Evolutionary conservation across 2,797 vertebrate genomes (phyloP).

Genomic region (Crocidura indochinensis): DNA sequence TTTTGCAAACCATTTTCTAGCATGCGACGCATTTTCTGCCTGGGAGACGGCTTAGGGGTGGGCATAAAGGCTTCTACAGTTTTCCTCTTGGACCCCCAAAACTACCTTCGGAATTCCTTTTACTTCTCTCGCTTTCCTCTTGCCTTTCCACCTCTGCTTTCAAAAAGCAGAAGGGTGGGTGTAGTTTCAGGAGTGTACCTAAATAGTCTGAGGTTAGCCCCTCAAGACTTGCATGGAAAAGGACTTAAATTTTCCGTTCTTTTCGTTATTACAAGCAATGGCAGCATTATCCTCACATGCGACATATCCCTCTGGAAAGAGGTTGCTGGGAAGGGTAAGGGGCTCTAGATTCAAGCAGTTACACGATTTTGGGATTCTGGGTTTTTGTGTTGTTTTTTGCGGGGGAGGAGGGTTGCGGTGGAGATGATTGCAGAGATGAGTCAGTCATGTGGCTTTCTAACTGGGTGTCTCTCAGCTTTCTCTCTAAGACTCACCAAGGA

Average conservation of each 20-base stretch:
- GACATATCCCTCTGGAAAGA: slow-evolving; percentile 59
- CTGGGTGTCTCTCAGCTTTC: background rate
- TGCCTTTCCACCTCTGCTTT: background rate
- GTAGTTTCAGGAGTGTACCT: background rate
- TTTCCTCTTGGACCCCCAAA: slow-evolving; percentile 14
- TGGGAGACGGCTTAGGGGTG: slow-evolving; percentile 29
- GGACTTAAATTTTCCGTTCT: slow-evolving; percentile 54
- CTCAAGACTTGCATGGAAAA: slow-evolving; percentile 29
- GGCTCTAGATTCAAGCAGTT: slow-evolving; percentile 27
- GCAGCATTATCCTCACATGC: slow-evolving; percentile 60
- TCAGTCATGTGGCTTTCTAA: slow-evolving; percentile 63
- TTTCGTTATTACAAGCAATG: slow-evolving; percentile 68
- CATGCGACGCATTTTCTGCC: background rate
- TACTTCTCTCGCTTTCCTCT: background rate
- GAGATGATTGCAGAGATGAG: slow-evolving; percentile 57
- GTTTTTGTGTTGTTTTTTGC: no score
- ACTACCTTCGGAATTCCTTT: background rate
- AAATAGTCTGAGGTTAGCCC: slow-evolving; percentile 1
- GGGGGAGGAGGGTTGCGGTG: no score
- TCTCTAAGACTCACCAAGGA: no score
- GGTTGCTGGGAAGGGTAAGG: background rate
- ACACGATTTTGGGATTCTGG: background rate
- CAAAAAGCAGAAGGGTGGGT: slow-evolving; percentile 31
- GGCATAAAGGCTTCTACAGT: slow-evolving; percentile 35
- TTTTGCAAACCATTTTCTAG: slow-evolving; percentile 50